Percentiles rank a stretch among this genome's conserved stretches.
These are phyloP conservation scores for Pogonocichla stellata DNA, from an alignment of 2,113 vertebrate genomes.

Conservation along the genomic window DNA sequence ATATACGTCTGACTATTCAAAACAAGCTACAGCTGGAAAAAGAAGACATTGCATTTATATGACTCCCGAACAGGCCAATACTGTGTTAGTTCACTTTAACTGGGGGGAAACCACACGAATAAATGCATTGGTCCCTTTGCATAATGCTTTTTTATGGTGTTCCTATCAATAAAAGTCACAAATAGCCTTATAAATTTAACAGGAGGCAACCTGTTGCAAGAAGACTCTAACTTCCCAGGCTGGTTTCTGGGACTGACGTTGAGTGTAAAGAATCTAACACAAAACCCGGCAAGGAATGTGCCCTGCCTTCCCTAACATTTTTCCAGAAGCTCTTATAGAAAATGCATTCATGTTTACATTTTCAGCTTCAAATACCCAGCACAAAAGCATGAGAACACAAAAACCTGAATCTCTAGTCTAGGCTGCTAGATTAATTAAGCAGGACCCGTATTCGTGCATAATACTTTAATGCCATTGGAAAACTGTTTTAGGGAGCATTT, in stretches of 20 bases:
- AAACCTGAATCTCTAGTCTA: slow-evolving; percentile 35
- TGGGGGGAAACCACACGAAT: neutral
- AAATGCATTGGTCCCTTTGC: neutral
- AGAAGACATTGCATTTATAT: neutral
- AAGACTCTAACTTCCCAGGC: neutral
- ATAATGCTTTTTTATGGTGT: neutral
- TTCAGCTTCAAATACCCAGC: slow-evolving; percentile 52
- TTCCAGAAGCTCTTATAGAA: slow-evolving; percentile 7
- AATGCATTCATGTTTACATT: slow-evolving; percentile 37
- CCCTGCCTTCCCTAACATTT: slow-evolving; percentile 29
- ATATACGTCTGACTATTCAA: neutral
- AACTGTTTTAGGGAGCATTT: slow-evolving; percentile 12
- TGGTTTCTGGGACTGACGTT: neutral
- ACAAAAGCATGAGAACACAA: slow-evolving; percentile 48
- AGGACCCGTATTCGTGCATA: neutral
- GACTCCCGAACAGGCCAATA: neutral
- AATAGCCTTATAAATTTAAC: slow-evolving; percentile 31
- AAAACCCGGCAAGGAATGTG: slow-evolving; percentile 13
- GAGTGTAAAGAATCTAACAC: slow-evolving; percentile 16
- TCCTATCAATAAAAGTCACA: neutral
- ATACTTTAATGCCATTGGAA: neutral
- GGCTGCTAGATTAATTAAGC: slow-evolving; percentile 48
- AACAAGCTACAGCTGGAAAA: neutral
- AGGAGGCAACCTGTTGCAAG: slow-evolving; percentile 27
- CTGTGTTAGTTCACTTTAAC: neutral